Percentiles rank a stretch among this genome's conserved stretches.
Evolutionary conservation across 2,888 invertebrate genomes (phyloP).

Genomic region (Peribatodes rhomboidaria): DNA sequence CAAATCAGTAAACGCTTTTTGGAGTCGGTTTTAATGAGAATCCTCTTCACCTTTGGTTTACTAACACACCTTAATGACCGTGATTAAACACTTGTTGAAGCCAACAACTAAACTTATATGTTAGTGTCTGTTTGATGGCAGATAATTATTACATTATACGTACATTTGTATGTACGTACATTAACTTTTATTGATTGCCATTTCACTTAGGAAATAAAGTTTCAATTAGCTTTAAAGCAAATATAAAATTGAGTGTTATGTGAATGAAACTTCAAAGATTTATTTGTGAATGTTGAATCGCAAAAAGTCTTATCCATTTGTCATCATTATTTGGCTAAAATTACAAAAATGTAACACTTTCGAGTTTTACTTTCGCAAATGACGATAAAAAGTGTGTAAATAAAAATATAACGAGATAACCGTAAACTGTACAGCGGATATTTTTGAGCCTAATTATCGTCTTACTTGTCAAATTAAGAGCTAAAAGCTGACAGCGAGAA

Average conservation of each 20-base stretch:
- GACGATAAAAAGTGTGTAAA: conserved; percentile 38
- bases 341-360: conserved; percentile 33
- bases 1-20: conserved; percentile 22
- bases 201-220: neutral
- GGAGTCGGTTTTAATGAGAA: conserved; percentile 27
- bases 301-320: conserved; percentile 14
- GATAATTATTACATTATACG: conserved; percentile 14
- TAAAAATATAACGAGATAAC: conserved; percentile 47
- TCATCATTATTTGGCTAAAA: conserved; percentile 29
- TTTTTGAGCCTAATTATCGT: conserved; percentile 52
- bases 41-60: conserved; percentile 30
- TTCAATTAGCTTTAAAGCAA: neutral
- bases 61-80: conserved; percentile 18
- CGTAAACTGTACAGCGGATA: conserved; percentile 47
- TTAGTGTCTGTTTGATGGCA: conserved; percentile 19
- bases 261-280: conserved; percentile 7
- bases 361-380: conserved; percentile 36
- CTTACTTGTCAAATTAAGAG: conserved; percentile 54
- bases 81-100: conserved; percentile 30
- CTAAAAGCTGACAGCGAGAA: conserved; percentile 57
- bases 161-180: conserved; percentile 11
- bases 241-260: neutral
- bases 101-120: conserved; percentile 12
- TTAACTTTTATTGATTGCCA: conserved; percentile 10
- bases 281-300: neutral